Conservation (phyloP, 1,140 invertebrate genomes). For the Tenebrio molitor region DNA sequence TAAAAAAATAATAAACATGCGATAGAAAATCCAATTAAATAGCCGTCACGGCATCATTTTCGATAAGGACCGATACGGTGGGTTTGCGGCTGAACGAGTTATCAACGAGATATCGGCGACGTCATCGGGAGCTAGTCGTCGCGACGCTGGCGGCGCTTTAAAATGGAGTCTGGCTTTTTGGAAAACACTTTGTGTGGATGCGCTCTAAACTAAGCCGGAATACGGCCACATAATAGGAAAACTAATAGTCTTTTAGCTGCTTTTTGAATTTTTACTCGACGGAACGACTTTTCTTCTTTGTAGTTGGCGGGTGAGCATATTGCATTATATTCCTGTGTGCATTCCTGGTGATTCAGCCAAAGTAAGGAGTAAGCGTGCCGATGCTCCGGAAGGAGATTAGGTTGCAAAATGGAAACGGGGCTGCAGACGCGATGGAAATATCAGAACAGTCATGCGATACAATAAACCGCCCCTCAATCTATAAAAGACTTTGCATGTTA, state of each 20-base stretch:
- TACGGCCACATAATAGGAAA: conserved; percentile 15
- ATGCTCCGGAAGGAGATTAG: conserved; percentile 1
- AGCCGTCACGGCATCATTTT: conserved; percentile 31
- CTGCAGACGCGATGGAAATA: background rate
- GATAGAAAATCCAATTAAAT: conserved; percentile 37
- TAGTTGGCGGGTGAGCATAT: conserved; percentile 13
- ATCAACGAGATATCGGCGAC: conserved; percentile 25
- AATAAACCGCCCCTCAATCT: background rate
- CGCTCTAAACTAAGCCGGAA: conserved; percentile 11
- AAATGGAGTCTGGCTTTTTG: conserved; percentile 17
- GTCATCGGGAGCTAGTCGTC: background rate
- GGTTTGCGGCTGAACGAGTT: conserved; percentile 28
- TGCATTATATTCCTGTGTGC: conserved; percentile 22
- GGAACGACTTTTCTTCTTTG: conserved; percentile 28
- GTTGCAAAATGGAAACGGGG: background rate
- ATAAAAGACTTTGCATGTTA: background rate
- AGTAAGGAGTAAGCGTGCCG: conserved; percentile 6
- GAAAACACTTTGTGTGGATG: conserved; percentile 30
- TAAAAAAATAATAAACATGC: conserved; percentile 39
- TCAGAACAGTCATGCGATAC: background rate
- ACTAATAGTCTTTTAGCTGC: conserved; percentile 39
- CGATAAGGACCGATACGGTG: conserved; percentile 28
- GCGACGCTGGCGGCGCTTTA: conserved; percentile 24
- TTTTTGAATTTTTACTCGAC: conserved; percentile 19
- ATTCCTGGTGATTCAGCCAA: conserved; percentile 17